Conservation (phyloP, 2,797 vertebrate species). For the Sebastes diploproa region DNA sequence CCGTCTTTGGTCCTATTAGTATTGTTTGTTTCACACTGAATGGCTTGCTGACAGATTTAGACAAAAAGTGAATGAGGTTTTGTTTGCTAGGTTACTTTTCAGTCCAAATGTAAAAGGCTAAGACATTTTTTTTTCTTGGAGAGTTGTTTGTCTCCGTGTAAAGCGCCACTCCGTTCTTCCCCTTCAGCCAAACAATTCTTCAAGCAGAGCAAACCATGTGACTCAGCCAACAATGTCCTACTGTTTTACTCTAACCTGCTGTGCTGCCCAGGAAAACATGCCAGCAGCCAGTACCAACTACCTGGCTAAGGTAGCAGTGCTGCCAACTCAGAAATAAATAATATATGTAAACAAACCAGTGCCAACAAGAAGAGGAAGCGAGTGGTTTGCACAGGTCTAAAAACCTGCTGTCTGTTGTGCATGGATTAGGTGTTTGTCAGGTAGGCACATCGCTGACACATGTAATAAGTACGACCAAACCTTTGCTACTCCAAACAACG, state of each 20-base stretch:
- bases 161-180: not conserved
- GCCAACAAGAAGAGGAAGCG: not conserved
- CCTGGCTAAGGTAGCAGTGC: not conserved
- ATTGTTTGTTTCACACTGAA: not conserved
- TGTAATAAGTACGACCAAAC: not conserved
- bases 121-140: not conserved
- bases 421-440: not conserved
- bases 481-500: not conserved
- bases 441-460: not conserved
- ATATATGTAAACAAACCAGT: not conserved
- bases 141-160: not conserved
- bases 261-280: not conserved
- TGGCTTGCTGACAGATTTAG: not conserved
- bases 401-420: not conserved
- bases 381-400: not conserved
- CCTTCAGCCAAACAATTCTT: not conserved
- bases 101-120: not conserved
- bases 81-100: not conserved
- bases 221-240: not conserved
- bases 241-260: not conserved
- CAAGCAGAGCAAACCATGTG: not conserved
- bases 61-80: not conserved
- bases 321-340: not conserved
- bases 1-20: not conserved
- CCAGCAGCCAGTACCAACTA: not conserved